A percentile compares a stretch with the other conserved stretches of the same genome.
These are phyloP conservation scores for Poecilia latipinna DNA, from an alignment of 2,113 vertebrate species.

Conservation along the genomic window DNA sequence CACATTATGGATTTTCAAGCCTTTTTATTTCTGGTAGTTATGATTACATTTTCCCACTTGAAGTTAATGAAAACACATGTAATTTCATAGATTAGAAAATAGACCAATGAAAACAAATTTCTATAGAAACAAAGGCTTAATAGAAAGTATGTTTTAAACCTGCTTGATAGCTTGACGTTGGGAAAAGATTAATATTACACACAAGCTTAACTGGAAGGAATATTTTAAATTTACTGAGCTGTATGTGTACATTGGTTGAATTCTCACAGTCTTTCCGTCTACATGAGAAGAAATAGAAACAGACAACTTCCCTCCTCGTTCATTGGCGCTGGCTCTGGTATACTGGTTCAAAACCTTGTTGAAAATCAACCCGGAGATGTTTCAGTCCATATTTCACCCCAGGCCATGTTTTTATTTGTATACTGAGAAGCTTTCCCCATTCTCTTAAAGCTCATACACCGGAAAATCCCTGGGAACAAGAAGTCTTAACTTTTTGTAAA, in stretches of 20 bases:
- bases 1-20: too few relatives aligned
- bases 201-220: background rate
- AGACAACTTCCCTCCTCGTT: too few relatives aligned
- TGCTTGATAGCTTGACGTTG: background rate
- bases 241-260: too few relatives aligned
- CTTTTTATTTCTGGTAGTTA: too few relatives aligned
- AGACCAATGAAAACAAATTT: too few relatives aligned
- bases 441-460: background rate
- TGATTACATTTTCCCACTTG: too few relatives aligned
- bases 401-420: background rate
- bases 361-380: background rate
- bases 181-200: background rate
- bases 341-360: background rate
- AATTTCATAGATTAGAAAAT: too few relatives aligned
- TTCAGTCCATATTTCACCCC: background rate
- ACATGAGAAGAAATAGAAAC: too few relatives aligned
- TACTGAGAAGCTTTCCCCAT: background rate
- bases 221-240: background rate
- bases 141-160: background rate
- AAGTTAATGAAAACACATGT: too few relatives aligned
- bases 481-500: background rate
- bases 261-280: background rate
- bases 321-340: too few relatives aligned
- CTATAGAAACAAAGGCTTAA: background rate
- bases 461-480: background rate